Conservation (phyloP, 2,888 invertebrate species). For the Harpagoxenus sublaevis region DNA sequence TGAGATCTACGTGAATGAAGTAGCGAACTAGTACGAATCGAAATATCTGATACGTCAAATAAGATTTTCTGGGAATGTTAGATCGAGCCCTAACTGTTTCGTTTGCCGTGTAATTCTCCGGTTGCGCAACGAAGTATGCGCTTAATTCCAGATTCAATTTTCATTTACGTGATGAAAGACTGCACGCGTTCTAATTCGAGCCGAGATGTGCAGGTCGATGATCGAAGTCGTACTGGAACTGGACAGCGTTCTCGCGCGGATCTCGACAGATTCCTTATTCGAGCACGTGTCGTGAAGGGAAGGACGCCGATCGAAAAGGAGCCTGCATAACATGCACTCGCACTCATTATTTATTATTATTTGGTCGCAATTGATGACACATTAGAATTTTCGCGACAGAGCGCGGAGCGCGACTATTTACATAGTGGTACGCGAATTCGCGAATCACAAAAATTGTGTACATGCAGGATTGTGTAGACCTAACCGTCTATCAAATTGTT, state of each 20-base stretch:
- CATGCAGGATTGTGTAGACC: not conserved
- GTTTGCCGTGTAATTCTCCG: not conserved
- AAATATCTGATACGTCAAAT: not conserved
- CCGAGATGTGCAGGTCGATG: conserved; percentile 17
- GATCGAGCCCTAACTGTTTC: not conserved
- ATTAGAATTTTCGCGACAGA: not conserved
- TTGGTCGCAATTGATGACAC: not conserved
- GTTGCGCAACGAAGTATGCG: not conserved
- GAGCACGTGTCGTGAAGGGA: not conserved
- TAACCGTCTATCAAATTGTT: not conserved
- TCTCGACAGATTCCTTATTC: conserved; percentile 1
- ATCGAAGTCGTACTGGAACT: not conserved
- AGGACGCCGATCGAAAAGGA: not conserved
- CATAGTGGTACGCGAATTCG: not conserved
- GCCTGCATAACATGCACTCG: not conserved
- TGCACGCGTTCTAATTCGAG: not conserved
- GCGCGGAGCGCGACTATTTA: not conserved
- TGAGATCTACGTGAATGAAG: not conserved
- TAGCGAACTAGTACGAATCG: not conserved
- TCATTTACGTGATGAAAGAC: conserved; percentile 10
- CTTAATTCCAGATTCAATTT: not conserved
- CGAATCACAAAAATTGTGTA: not conserved
- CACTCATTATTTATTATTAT: not conserved
- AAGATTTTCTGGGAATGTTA: not conserved
- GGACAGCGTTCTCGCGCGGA: not conserved